Percentiles rank a stretch among this genome's conserved stretches.
Conservation (phyloP, 2,797 vertebrate genomes). For the Taeniopygia guttata region DNA sequence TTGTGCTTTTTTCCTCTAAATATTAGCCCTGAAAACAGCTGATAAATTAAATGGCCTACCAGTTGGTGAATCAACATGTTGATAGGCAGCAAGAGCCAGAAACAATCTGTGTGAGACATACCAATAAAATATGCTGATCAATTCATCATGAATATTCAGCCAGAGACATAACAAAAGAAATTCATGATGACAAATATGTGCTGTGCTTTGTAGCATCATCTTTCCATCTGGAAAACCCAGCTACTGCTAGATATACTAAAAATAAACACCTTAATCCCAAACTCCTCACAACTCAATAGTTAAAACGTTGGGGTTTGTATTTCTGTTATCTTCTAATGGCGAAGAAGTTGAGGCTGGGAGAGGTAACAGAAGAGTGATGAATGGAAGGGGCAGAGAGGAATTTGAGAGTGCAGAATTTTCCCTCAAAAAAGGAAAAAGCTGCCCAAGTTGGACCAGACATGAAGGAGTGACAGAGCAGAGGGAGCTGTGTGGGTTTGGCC, state of each 20-base stretch:
- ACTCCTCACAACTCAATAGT: not conserved
- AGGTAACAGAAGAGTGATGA: not conserved
- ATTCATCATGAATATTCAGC: slow-evolving; percentile 6
- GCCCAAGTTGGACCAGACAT: not conserved
- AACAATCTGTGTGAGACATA: not conserved
- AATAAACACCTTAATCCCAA: not conserved
- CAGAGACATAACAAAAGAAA: not conserved
- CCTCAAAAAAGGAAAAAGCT: not conserved
- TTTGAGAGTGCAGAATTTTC: not conserved
- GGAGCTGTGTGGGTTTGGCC: not conserved
- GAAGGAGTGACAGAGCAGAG: not conserved
- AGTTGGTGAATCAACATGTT: not conserved
- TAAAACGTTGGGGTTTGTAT: not conserved
- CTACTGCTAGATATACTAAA: not conserved
- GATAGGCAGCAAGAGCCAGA: not conserved
- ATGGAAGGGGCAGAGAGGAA: not conserved
- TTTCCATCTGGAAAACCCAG: slow-evolving; percentile 7
- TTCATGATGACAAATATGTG: not conserved
- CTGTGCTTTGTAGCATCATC: not conserved
- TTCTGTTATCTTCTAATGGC: not conserved
- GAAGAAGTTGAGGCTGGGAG: not conserved
- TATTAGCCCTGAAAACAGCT: not conserved
- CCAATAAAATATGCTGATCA: slow-evolving; percentile 4
- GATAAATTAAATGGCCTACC: not conserved
- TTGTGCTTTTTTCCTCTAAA: not conserved